These are phyloP conservation scores for Psilopogon haemacephalus DNA, from an alignment of 2,113 vertebrate species.

Conservation along the genomic window DNA sequence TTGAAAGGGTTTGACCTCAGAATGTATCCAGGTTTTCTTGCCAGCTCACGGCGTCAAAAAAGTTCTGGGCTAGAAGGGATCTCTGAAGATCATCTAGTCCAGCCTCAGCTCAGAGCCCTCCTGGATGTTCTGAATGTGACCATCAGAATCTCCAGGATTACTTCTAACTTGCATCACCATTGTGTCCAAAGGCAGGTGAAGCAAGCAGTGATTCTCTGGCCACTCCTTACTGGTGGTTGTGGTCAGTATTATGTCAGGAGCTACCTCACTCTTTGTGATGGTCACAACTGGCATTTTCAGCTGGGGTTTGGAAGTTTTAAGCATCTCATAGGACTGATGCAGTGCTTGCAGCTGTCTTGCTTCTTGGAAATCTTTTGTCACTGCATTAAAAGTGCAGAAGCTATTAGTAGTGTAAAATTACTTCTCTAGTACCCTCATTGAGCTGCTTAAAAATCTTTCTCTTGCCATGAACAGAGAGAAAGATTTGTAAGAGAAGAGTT, in stretches of 20 bases:
- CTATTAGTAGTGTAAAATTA: background rate
- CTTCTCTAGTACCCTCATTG: background rate
- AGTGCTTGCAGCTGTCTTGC: background rate
- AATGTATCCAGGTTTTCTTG: background rate
- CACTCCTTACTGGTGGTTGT: background rate
- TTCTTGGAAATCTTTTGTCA: conserved; percentile 26
- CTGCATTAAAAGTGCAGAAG: background rate
- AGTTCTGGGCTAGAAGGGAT: too few relatives aligned
- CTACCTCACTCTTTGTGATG: background rate
- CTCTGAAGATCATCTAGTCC: too few relatives aligned
- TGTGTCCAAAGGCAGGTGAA: background rate
- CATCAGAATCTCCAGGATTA: background rate
- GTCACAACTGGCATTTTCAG: background rate
- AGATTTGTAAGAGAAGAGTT: too few relatives aligned
- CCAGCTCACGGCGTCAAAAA: too few relatives aligned
- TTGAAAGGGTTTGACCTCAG: background rate
- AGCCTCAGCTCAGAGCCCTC: background rate
- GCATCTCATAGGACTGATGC: background rate
- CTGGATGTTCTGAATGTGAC: background rate
- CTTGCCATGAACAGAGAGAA: background rate
- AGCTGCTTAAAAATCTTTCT: background rate
- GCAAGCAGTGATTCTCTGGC: background rate
- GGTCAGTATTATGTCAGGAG: background rate
- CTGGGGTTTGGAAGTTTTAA: background rate
- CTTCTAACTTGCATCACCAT: background rate